Percentiles rank a stretch among this genome's conserved stretches.
phyloP scores from a whole-genome alignment of 2,888 invertebrate species.

The Mechanitis messenoides region DNA sequence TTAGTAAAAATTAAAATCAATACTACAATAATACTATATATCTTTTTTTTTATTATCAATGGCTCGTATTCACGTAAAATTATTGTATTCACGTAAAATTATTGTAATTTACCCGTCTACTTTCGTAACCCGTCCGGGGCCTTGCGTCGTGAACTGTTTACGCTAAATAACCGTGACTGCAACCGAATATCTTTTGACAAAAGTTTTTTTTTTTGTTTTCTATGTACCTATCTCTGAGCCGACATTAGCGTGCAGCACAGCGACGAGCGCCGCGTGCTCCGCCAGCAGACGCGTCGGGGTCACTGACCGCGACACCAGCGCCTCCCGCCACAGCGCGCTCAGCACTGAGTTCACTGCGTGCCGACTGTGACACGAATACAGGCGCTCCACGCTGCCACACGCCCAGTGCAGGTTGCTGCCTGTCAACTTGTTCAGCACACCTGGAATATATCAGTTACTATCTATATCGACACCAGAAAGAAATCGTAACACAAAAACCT shows the following conservation, averaged over 20 bases:
- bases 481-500: background rate
- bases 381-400: conserved; percentile 83
- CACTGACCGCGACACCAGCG: conserved; percentile 77
- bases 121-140: too few relatives aligned
- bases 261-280: conserved; percentile 89
- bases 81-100: too few relatives aligned
- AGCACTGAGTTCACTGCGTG: conserved; percentile 88
- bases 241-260: conserved; percentile 91
- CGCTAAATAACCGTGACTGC: too few relatives aligned
- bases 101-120: too few relatives aligned
- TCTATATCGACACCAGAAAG: background rate
- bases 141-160: too few relatives aligned
- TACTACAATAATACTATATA: too few relatives aligned
- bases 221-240: conserved; percentile 89
- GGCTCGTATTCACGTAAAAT: too few relatives aligned
- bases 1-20: too few relatives aligned
- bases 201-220: background rate
- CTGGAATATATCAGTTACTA: conserved; percentile 41
- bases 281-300: conserved; percentile 86
- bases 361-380: conserved; percentile 88
- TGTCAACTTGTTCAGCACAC: conserved; percentile 88
- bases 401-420: conserved; percentile 93
- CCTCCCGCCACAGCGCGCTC: conserved; percentile 81
- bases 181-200: too few relatives aligned
- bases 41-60: too few relatives aligned